A percentile compares a stretch with the other conserved stretches of the same genome.
phyloP scores from a whole-genome alignment of 1,140 invertebrate genomes.

The Anastatus disparis region DNA sequence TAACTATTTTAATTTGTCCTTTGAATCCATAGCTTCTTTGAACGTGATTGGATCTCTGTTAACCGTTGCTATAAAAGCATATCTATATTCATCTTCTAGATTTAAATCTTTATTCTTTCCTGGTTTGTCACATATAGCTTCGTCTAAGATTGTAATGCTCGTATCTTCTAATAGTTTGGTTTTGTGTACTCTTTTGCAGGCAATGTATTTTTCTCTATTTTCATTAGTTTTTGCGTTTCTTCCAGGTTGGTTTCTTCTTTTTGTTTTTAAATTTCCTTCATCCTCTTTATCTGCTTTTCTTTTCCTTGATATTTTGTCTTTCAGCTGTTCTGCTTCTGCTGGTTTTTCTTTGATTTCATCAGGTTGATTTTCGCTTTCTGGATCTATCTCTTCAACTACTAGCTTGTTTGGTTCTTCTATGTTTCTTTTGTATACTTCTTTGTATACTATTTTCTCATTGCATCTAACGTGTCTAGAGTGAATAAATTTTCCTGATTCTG shows the following conservation, averaged over 20 bases:
- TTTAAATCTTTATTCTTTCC: neutral
- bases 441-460: constrained; percentile 5
- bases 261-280: neutral
- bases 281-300: neutral
- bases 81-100: constrained; percentile 8
- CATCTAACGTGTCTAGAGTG: neutral
- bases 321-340: neutral
- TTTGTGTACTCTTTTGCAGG: neutral
- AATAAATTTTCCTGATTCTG: neutral
- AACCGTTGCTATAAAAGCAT: neutral
- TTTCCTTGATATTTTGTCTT: neutral
- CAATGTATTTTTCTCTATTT: neutral
- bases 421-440: neutral
- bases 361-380: neutral
- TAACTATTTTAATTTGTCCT: neutral
- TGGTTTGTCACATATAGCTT: neutral
- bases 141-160: neutral
- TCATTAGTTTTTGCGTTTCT: neutral
- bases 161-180: neutral
- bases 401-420: too few species aligned
- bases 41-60: neutral
- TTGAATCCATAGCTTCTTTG: constrained; percentile 3
- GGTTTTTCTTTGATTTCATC: neutral
- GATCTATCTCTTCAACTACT: neutral
- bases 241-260: neutral